Base-by-base conservation (phyloP, 2,797 vertebrate genomes). In the Mus spretus region DNA sequence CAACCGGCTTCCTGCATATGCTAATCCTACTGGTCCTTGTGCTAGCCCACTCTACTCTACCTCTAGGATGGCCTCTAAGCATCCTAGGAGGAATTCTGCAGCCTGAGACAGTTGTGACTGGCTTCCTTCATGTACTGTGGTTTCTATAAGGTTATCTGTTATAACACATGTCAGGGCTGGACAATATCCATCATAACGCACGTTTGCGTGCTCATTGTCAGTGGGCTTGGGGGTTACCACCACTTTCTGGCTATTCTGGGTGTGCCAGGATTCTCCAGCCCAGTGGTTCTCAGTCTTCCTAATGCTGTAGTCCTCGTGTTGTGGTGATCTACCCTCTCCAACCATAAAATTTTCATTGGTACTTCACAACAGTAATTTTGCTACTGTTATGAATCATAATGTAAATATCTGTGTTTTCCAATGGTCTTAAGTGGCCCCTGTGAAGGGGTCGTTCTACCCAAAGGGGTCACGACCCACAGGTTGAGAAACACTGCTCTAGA, bases 31-130 rank as follows among this genome's bases (percentile, higher is more conserved):
- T 17, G 80, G 6, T 0, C 1, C 15, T 10, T 2, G 4, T 15
- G 53, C 53, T 4, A 50, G 26, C 37, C 34, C 19, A 1, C 15
- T 11, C 47, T 31, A 0, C 44, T 28, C 75, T 10, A 13, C 37
- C 40, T 85, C 82, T 24, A 0, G 15, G 12, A 55, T 17, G 2
- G 3, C 19, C n/a, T 14, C 22, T 40, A 37, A 22, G 22, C 24
- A 75, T 34, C 55, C 61, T 0, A 1, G 0, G 47, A 13, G 70
- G 11, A 37, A 8, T 12, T 6, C 0, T 2, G 0, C 22, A 1
- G 61, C 0, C 0, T 6, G 26, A 10, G 13, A 22, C 55, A 4
- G 57, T 2, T 19, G 40, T 19, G 34, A 2, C 26, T 12, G 78
- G 47, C 57, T 31, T 6, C 0, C 28, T 37, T 80, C 82, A 15